phyloP scores from a whole-genome alignment of 1,140 invertebrate species.

The Zaprionus capensis region DNA sequence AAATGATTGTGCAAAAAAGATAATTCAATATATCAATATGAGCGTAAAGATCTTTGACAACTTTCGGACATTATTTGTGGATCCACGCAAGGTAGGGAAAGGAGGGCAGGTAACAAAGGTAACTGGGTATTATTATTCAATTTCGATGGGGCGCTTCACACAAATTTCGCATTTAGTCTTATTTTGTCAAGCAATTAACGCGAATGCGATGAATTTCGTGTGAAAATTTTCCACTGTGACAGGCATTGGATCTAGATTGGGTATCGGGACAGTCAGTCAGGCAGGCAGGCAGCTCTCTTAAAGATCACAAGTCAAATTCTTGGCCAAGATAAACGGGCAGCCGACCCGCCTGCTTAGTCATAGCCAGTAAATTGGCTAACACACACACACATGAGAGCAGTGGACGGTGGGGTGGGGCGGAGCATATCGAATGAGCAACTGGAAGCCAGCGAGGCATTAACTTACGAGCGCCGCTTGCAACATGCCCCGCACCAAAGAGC shows the following conservation, averaged over 20 bases:
- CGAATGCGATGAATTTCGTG: slow-evolving; percentile 69
- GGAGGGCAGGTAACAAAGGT: neutral
- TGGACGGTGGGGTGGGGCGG: neutral
- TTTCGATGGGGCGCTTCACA: slow-evolving; percentile 20
- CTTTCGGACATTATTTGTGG: neutral
- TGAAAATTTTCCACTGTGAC: slow-evolving; percentile 72
- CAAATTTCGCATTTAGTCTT: slow-evolving; percentile 34
- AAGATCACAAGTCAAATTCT: slow-evolving; percentile 78
- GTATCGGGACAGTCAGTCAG: slow-evolving; percentile 8
- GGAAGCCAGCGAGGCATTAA: slow-evolving; percentile 61
- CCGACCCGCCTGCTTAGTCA: slow-evolving; percentile 52
- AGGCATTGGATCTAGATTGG: neutral
- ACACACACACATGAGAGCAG: slow-evolving; percentile 28
- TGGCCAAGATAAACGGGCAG: slow-evolving; percentile 64
- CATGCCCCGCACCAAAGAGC: slow-evolving; percentile 40
- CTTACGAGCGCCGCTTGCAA: slow-evolving; percentile 52
- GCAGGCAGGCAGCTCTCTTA: slow-evolving; percentile 10
- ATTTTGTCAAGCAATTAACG: slow-evolving; percentile 77
- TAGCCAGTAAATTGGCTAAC: slow-evolving; percentile 61
- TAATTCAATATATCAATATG: slow-evolving; percentile 12
- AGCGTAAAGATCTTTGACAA: neutral
- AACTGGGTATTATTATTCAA: slow-evolving; percentile 29
- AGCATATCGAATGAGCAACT: slow-evolving; percentile 25
- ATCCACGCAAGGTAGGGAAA: neutral
- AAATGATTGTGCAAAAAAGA: slow-evolving; percentile 4